These are phyloP conservation scores for Lepisosteus oculatus DNA, from an alignment of 2,113 vertebrate species.

Conservation along the genomic window DNA sequence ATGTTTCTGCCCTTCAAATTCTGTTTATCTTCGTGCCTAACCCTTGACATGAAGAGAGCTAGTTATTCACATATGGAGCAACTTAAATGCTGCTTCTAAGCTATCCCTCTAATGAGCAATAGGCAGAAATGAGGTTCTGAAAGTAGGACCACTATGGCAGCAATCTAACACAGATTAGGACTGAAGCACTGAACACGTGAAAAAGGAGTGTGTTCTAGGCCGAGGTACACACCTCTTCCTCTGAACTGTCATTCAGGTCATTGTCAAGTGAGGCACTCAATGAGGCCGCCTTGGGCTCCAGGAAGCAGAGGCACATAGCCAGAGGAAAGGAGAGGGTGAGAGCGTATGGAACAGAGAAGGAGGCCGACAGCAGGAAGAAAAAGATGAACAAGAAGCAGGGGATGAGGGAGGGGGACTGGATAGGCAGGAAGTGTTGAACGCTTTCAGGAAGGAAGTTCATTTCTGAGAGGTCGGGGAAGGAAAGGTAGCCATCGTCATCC, in stretches of 20 bases:
- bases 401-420: constrained; percentile 89
- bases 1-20: neutral
- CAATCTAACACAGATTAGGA: constrained; percentile 75
- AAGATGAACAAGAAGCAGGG: constrained; percentile 98
- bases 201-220: constrained; percentile 69
- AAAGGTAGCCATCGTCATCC: constrained; percentile 94
- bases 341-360: constrained; percentile 94
- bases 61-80: too few species aligned
- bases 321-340: constrained; percentile 98
- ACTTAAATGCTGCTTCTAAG: too few species aligned
- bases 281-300: constrained; percentile 98
- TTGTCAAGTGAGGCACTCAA: constrained; percentile 94
- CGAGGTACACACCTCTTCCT: constrained; percentile 92
- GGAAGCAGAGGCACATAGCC: constrained; percentile 98
- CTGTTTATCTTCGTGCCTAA: constrained; percentile 17
- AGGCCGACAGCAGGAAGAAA: constrained; percentile 95
- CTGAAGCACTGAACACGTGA: constrained; percentile 73
- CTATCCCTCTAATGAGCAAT: constrained; percentile 34
- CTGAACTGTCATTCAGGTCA: constrained; percentile 98
- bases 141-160: constrained; percentile 80
- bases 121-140: constrained; percentile 93
- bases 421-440: constrained; percentile 86
- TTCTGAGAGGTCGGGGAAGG: constrained; percentile 88
- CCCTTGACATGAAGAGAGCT: neutral
- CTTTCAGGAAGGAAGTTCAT: constrained; percentile 85